Conservation (phyloP, 2,797 vertebrate species). For the Lemur catta region DNA sequence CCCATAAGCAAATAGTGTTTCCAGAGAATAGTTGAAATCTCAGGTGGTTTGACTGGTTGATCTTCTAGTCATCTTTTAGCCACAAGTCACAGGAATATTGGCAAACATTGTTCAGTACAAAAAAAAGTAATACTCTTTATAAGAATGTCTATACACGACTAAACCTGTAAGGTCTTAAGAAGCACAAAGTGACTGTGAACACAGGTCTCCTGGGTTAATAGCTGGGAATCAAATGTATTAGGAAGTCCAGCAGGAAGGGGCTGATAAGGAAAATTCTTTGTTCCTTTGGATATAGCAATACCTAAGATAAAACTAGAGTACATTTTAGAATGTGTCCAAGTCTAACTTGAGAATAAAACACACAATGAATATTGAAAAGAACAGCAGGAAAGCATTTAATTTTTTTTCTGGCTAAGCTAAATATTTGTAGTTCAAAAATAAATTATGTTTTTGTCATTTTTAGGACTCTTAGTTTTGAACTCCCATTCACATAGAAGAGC, state of each 20-base stretch:
- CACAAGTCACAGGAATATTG: constrained; percentile 57
- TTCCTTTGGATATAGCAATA: constrained; percentile 74
- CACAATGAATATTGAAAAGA: constrained; percentile 75
- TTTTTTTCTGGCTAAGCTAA: constrained; percentile 49
- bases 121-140: constrained; percentile 68
- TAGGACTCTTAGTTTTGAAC: constrained; percentile 22
- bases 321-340: constrained; percentile 57
- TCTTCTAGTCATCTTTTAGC: constrained; percentile 56
- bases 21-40: neutral
- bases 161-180: constrained; percentile 64
- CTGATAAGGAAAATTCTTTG: constrained; percentile 82
- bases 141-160: constrained; percentile 49
- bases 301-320: constrained; percentile 76
- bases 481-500: neutral
- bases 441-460: constrained; percentile 44
- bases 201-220: constrained; percentile 85
- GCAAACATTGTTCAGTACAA: constrained; percentile 64
- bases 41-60: neutral
- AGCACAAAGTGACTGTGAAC: constrained; percentile 77
- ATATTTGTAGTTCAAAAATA: constrained; percentile 30
- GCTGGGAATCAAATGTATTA: constrained; percentile 81
- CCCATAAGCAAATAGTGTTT: neutral
- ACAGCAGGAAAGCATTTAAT: constrained; percentile 58
- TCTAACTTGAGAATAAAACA: constrained; percentile 76
- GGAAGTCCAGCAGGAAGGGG: constrained; percentile 80